These are phyloP conservation scores for Nineta flava DNA, from an alignment of 2,888 invertebrate genomes.

Conservation along the genomic window DNA sequence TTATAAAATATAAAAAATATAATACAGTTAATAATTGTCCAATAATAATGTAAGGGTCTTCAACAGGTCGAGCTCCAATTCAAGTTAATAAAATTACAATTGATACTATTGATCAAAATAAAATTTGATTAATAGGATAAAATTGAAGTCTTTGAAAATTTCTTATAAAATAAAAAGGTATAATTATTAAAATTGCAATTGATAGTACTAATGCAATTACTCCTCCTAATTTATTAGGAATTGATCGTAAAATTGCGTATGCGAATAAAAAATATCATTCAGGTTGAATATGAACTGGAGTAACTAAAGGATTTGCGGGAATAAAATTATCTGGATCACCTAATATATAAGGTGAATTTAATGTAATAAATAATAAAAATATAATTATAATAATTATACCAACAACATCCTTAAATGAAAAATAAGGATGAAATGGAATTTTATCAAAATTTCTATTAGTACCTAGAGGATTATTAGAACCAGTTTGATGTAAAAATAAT, in stretches of 20 bases:
- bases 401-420: constrained; percentile 43
- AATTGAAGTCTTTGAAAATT: constrained; percentile 42
- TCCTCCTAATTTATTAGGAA: constrained; percentile 66
- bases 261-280: constrained; percentile 78
- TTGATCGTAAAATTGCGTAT: constrained; percentile 63
- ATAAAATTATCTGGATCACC: constrained; percentile 61
- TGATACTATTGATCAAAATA: constrained; percentile 39
- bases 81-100: constrained; percentile 49
- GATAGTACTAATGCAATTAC: constrained; percentile 49
- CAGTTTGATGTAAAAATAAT: constrained; percentile 4
- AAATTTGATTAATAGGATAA: constrained; percentile 40
- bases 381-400: constrained; percentile 40
- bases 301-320: constrained; percentile 49
- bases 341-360: constrained; percentile 40
- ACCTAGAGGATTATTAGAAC: constrained; percentile 1
- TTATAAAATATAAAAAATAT: constrained; percentile 40
- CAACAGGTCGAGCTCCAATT: constrained; percentile 53
- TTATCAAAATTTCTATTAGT: constrained; percentile 37
- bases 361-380: constrained; percentile 33
- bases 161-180: constrained; percentile 39
- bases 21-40: constrained; percentile 43
- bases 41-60: constrained; percentile 43
- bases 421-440: constrained; percentile 53
- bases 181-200: constrained; percentile 46
- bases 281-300: constrained; percentile 62